Conservation (phyloP, 2,113 vertebrate genomes). For the Anarrhichthys ocellatus region DNA sequence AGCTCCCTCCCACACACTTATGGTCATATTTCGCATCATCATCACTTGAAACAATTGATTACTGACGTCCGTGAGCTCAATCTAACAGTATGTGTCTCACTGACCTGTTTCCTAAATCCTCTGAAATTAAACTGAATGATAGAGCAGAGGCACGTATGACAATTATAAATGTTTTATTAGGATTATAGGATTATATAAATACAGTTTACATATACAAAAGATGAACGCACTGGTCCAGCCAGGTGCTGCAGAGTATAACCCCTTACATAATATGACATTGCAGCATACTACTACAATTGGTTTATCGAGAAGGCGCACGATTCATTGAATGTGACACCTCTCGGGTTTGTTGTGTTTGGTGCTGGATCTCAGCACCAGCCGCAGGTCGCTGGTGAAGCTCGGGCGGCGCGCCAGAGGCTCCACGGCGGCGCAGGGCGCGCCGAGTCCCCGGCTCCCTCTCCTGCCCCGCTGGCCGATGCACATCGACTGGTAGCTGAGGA, state of each 20-base stretch:
- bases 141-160: background rate
- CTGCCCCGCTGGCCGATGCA: slow-evolving; percentile 58
- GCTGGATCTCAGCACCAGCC: slow-evolving; percentile 78
- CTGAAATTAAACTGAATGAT: background rate
- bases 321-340: slow-evolving; percentile 86
- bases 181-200: slow-evolving; percentile 11
- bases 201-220: slow-evolving; percentile 24
- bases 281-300: slow-evolving; percentile 81
- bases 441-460: slow-evolving; percentile 31
- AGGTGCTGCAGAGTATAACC: slow-evolving; percentile 80
- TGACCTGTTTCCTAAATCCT: background rate
- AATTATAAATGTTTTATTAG: slow-evolving; percentile 36
- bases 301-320: slow-evolving; percentile 67
- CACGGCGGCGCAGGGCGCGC: slow-evolving; percentile 77
- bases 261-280: slow-evolving; percentile 78
- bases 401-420: slow-evolving; percentile 81
- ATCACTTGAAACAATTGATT: slow-evolving; percentile 3
- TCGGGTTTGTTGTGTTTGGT: slow-evolving; percentile 79
- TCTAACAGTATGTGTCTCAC: background rate
- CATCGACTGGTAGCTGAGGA: slow-evolving; percentile 75
- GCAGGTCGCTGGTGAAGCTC: slow-evolving; percentile 83
- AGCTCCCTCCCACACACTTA: slow-evolving; percentile 19
- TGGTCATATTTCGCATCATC: slow-evolving; percentile 27
- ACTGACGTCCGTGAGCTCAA: background rate
- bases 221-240: slow-evolving; percentile 78